Base-by-base conservation (phyloP, 2,888 invertebrate genomes). In the Alentia gelatinosa region DNA sequence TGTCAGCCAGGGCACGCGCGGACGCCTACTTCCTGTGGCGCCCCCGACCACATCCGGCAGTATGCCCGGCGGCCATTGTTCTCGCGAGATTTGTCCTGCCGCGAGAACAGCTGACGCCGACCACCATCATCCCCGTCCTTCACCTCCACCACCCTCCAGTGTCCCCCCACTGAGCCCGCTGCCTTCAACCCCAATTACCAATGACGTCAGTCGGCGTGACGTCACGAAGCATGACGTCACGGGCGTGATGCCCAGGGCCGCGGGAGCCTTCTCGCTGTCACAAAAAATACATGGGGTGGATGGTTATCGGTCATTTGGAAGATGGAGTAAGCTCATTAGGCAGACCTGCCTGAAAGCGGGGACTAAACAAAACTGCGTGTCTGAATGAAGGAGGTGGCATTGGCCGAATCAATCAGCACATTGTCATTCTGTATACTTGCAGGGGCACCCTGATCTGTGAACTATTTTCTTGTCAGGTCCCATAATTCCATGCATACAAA, bases 31-130 rank as follows among this genome's bases (percentile, higher is more conserved):
- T 68, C 68, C 79, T 19, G n/a, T 39, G 23, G 37, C 79, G 79
- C 19, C 79, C 39, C 79, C 39, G 79, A 19, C 79, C 79, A 37
- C 79, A 37, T 79, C 79, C 63, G 63, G 47, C 47, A 19, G 47
- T 19, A 12, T 19, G 9, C 19, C 15, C 79, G 79, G 35, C 79
- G 37, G 79, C 79, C 79, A 79, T 79, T 79, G 79, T 79, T 39
- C 79, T 79, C 79, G 79, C 37, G 79, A 7, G 79, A 79, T 79
- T 79, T 79, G 79, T 3, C 37, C 37, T 35, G 79, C 26, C 79
- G 79, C 79, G 79, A 39, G 79, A 79, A 39, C 39, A 79, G 79
- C 79, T 79, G 79, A 35, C 79, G 79, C 39, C 79, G 15, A 37
- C 37, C 79, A 19, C 79, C 12, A n/a, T n/a, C 19, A 79, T 35